Evolutionary conservation across 2,888 invertebrate genomes (phyloP), one percentile per base, ranked within the genome.

Genomic region (Dascillus cervinus): DNA sequence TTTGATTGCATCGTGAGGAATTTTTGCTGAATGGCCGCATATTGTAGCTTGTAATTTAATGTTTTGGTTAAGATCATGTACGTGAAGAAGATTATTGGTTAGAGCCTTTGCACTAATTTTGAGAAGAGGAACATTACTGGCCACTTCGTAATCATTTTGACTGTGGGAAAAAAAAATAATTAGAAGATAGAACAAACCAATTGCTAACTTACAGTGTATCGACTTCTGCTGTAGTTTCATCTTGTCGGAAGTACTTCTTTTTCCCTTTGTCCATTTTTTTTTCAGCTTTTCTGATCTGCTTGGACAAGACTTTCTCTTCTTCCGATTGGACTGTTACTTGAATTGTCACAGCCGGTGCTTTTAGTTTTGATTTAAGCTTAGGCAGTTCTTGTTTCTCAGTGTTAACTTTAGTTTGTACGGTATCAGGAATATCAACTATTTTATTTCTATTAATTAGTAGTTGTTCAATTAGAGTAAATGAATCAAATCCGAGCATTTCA

Each of bases 401-500:
- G 13, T 11, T 4, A 26, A 58, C 23, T 11, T 5, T 9, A 6
- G 6, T 4, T 6, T n/a, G 9, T 9, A 6, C 5, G 22, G 28
- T 17, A 6, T 17, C 17, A 17, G 17, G 8, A 17, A 17, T 17
- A 17, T 17, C 8, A 17, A 17, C 5, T 17, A 17, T 17, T 6
- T 17, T 8, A 17, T 17, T 17, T 17, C 8, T 17, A 17, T 17
- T 17, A 6, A 17, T 8, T 17, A 17, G 17, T 8, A 8, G 17
- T 17, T 17, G 17, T 17, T 17, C 8, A 17, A 17, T 4, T 8
- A 17, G 17, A 17, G 17, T 17, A 17, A 17, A 17, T 8, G 17
- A 17, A 46, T 92, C 88, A 60, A 84, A 90, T 0, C 96, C 96
- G 12, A 92, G 70, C 3, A 94, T 65, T 51, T 96, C 95, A 60